Conservation (phyloP, 2,113 vertebrate genomes). For the Sminthopsis crassicaudata region DNA sequence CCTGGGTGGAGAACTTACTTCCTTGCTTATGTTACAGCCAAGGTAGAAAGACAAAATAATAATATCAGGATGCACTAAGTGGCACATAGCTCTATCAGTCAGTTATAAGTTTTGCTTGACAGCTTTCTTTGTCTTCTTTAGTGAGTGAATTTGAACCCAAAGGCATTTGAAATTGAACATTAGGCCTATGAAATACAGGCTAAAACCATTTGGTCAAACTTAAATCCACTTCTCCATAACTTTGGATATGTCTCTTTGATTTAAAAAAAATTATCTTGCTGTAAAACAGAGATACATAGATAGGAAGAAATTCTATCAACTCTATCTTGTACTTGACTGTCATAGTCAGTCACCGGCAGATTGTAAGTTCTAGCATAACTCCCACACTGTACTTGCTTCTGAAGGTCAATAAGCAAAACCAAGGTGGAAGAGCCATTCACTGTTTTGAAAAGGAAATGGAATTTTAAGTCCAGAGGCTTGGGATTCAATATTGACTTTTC, state of each 20-base stretch:
- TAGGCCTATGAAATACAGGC: neutral
- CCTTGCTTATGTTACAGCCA: constrained; percentile 56
- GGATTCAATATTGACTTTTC: neutral
- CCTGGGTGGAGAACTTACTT: constrained; percentile 65
- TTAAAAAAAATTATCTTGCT: neutral
- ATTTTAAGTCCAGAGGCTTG: neutral
- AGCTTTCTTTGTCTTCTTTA: constrained; percentile 41
- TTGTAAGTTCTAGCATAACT: neutral
- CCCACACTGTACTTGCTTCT: neutral
- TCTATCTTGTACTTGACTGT: neutral
- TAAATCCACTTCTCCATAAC: neutral
- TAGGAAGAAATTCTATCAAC: constrained; percentile 9
- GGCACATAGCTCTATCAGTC: constrained; percentile 23
- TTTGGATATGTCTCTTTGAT: constrained; percentile 2
- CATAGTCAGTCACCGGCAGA: neutral
- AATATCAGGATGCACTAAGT: constrained; percentile 63
- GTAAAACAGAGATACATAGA: neutral
- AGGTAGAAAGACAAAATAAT: constrained; percentile 58
- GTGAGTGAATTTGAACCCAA: neutral
- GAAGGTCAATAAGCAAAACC: neutral
- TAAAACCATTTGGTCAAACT: neutral
- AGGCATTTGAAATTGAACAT: constrained; percentile 12
- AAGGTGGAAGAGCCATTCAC: neutral
- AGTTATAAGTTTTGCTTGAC: constrained; percentile 54
- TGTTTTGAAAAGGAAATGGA: neutral